Evolutionary conservation across 2,888 invertebrate genomes (phyloP), one percentile per base, ranked within the genome.

Genomic region (Trissoscelio sp.): DNA sequence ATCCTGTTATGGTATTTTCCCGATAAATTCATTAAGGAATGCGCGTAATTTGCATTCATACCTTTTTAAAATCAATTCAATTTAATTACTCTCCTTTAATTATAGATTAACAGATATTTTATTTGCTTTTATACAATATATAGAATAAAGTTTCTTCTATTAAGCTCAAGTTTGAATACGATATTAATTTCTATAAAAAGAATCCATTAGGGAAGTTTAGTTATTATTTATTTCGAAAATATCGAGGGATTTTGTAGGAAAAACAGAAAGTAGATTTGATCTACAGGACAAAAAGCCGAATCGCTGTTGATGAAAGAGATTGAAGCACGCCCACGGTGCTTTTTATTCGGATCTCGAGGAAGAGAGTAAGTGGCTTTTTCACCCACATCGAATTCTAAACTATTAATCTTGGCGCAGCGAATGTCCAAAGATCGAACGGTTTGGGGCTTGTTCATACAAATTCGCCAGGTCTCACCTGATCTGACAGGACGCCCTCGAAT

Each of bases 321-420:
- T 31, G 34, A 62, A 18, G 16, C 22, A 18, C 44, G 20, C 48
- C 64, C 18, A 9, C 28, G 34, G 28, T 16, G 28, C 48, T 48
- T 48, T 22, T 12, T 18, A 18, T 37, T 53, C 20, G 6, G 55
- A 24, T 39, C 22, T 37, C 11, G 16, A 11, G 12, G 16, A 14
- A 22, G n/a, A 42, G 39, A 69, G 39, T 44, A 34, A 69, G 44
- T 48, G 69, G 22, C 46, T 70, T 70, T 70, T 58, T 57, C 57
- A 34, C 34, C 34, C 34, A 37, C 57, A 20, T 46, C 44, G 14
- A 34, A 57, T 57, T 69, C 22, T 44, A 18, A 16, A 22, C 57
- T 44, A 69, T 46, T 57, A 69, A 57, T 69, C 46, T 69, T 34
- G 44, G 6, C n/a, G 9, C n/a, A 9, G 18, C 18, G n/a, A 39